These are phyloP conservation scores for Acronicta psi DNA, from an alignment of 2,888 invertebrate genomes.

Conservation along the genomic window DNA sequence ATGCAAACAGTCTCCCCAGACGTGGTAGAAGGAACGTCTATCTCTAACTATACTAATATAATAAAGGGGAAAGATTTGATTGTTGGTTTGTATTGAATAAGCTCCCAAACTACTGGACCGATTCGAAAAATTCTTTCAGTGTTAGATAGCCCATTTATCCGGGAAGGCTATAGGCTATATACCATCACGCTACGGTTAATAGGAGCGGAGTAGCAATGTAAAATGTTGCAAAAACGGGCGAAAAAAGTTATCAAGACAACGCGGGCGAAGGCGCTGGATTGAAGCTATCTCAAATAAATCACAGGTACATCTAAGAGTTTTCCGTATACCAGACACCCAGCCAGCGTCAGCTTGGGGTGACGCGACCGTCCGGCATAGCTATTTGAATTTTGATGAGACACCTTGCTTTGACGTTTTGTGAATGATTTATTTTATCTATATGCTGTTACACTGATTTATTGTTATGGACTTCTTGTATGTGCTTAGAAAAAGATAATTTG, in stretches of 20 bases:
- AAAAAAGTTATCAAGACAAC: no score
- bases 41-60: no score
- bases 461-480: constrained; percentile 24
- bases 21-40: not conserved
- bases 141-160: no score
- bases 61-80: no score
- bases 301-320: constrained; percentile 40
- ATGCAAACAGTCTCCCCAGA: not conserved
- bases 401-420: constrained; percentile 69
- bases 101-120: no score
- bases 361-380: constrained; percentile 53
- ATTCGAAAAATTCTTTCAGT: no score
- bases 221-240: no score
- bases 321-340: constrained; percentile 30
- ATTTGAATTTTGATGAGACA: constrained; percentile 77
- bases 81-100: no score
- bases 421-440: constrained; percentile 77
- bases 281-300: constrained; percentile 36
- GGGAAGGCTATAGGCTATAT: no score
- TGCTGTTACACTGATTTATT: constrained; percentile 57
- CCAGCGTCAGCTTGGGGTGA: constrained; percentile 68
- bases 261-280: no score
- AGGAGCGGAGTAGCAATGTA: no score
- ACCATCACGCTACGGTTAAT: no score
- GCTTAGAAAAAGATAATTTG: constrained; percentile 8